These are phyloP conservation scores for Cataglyphis hispanica DNA, from an alignment of 1,140 invertebrate species.

Conservation along the genomic window DNA sequence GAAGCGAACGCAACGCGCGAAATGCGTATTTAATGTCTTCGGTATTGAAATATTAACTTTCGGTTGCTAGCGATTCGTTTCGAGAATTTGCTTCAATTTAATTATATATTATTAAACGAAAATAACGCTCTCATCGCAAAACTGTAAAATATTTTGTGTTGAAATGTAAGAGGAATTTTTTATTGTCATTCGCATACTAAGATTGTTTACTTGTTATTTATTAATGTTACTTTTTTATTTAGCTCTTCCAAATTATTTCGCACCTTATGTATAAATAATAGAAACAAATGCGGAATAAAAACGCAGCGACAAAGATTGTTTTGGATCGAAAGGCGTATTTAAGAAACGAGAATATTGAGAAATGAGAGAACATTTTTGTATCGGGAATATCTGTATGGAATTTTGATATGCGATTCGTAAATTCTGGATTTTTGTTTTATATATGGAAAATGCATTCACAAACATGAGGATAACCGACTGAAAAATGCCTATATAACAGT, in stretches of 20 bases:
- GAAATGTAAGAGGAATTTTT: background rate
- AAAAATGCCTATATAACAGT: conserved; percentile 49
- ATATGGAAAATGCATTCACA: conserved; percentile 47
- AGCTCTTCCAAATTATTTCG: background rate
- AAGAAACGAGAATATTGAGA: background rate
- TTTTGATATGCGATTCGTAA: conserved; percentile 66
- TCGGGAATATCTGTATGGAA: conserved; percentile 44
- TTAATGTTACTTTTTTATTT: background rate
- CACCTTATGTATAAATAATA: background rate
- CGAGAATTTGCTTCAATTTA: background rate
- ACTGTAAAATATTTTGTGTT: background rate
- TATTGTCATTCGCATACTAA: background rate
- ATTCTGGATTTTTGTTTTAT: conserved; percentile 57
- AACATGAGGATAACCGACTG: conserved; percentile 37
- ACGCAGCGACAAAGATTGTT: background rate
- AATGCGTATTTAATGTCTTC: conserved; percentile 16
- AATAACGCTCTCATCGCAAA: background rate
- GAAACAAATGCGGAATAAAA: background rate
- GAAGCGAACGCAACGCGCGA: background rate
- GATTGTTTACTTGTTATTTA: background rate
- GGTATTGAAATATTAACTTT: background rate
- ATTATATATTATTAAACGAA: background rate
- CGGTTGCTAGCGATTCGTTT: background rate
- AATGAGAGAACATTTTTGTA: background rate
- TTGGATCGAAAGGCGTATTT: background rate